Percentiles rank a stretch among this genome's conserved stretches.
Evolutionary conservation across 2,888 invertebrate genomes (phyloP).

Genomic region (Drosophila aldrichi): DNA sequence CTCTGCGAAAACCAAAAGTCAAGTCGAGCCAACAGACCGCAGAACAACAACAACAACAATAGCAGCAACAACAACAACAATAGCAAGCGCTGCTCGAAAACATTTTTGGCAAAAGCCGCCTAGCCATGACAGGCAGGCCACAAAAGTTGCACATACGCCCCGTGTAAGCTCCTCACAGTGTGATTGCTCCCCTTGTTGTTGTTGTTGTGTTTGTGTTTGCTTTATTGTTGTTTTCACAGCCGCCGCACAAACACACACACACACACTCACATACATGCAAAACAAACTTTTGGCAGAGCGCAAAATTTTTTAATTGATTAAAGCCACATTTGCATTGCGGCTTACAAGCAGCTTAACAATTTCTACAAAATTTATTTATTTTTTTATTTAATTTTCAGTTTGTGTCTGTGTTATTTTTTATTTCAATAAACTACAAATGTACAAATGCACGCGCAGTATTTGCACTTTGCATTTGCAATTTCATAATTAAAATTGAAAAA

Average conservation of each 20-base stretch:
- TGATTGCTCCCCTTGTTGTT: conserved; percentile 21
- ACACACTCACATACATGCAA: background rate
- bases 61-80: conserved; percentile 28
- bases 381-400: conserved; percentile 27
- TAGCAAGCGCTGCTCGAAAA: conserved; percentile 41
- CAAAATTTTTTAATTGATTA: conserved; percentile 80
- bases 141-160: conserved; percentile 73
- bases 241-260: conserved; percentile 27
- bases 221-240: conserved; percentile 65
- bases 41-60: conserved; percentile 46
- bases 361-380: conserved; percentile 39
- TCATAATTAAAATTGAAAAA: conserved; percentile 63
- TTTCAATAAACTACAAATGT: background rate
- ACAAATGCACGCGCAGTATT: conserved; percentile 20
- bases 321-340: conserved; percentile 79
- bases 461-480: conserved; percentile 43
- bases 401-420: conserved; percentile 1
- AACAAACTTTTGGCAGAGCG: conserved; percentile 58
- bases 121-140: conserved; percentile 63
- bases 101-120: conserved; percentile 69
- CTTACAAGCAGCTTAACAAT: conserved; percentile 77
- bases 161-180: conserved; percentile 35
- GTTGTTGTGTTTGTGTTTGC: conserved; percentile 43
- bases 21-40: conserved; percentile 79
- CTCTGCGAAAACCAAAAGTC: conserved; percentile 76